Percentiles rank a stretch among this genome's conserved stretches.
Conservation (phyloP, 2,888 invertebrate genomes). For the Choristoneura rosaceana region DNA sequence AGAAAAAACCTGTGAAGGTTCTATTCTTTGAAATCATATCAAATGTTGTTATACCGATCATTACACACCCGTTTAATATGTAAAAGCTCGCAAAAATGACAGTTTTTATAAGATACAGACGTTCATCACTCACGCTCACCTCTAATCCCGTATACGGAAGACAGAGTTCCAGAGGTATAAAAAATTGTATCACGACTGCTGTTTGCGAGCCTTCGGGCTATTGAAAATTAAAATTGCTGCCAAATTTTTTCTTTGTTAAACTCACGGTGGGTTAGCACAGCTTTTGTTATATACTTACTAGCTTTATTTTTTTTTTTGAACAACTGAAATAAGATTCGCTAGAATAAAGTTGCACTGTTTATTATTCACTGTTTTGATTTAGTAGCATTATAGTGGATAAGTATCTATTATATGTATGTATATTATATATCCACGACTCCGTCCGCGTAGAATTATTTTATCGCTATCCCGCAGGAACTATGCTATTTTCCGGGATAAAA, state of each 20-base stretch:
- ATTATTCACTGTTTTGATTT: too few relatives aligned
- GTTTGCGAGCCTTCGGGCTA: conserved; percentile 74
- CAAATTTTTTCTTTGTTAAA: conserved; percentile 69
- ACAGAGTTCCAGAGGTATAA: conserved; percentile 62
- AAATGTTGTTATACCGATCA: too few relatives aligned
- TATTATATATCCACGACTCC: too few relatives aligned
- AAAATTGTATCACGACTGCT: conserved; percentile 68
- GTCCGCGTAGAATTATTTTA: too few relatives aligned
- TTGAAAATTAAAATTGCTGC: conserved; percentile 80
- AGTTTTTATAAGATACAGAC: not conserved
- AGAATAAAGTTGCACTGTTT: conserved; percentile 17
- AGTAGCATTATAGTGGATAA: too few relatives aligned
- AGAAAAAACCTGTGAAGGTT: too few relatives aligned
- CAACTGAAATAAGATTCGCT: conserved; percentile 32
- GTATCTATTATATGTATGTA: too few relatives aligned
- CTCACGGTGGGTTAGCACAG: conserved; percentile 60
- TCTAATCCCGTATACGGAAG: conserved; percentile 50
- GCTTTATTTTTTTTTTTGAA: conserved; percentile 46
- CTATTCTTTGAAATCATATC: too few relatives aligned
- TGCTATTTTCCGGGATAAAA: too few relatives aligned
- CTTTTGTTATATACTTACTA: conserved; percentile 56
- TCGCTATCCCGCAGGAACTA: too few relatives aligned
- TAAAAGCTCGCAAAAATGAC: too few relatives aligned
- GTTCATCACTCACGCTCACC: conserved; percentile 35
- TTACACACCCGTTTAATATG: too few relatives aligned